Conservation (phyloP, 2,797 vertebrate genomes). For the Cercopithecus neglectus region DNA sequence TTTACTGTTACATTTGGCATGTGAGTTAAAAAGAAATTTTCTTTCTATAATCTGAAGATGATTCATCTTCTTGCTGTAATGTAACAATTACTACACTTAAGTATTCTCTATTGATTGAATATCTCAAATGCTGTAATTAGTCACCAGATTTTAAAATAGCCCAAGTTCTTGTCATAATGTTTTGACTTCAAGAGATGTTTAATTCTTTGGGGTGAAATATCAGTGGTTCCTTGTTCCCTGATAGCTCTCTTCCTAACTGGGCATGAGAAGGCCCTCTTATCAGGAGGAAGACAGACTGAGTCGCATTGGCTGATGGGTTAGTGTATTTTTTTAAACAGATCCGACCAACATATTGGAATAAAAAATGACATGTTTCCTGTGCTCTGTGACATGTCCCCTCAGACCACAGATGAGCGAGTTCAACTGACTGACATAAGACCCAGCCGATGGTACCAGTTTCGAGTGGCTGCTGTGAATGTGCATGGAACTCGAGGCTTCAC, state of each 20-base stretch:
- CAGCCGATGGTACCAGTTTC: conserved; percentile 98
- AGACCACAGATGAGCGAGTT: conserved; percentile 94
- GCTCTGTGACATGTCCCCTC: conserved; percentile 49
- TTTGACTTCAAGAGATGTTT: neutral
- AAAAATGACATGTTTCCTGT: neutral
- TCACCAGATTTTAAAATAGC: neutral
- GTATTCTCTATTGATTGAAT: too few species aligned
- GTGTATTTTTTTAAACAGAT: too few species aligned
- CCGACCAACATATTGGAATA: rapidly evolving
- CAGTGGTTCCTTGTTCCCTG: too few species aligned
- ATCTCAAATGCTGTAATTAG: neutral
- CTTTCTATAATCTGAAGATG: neutral
- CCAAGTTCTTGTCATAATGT: neutral
- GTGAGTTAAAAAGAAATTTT: neutral
- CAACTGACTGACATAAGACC: conserved; percentile 91
- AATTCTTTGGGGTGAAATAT: neutral
- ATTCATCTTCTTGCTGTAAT: neutral
- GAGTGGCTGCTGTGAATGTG: conserved; percentile 95
- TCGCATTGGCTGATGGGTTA: rapidly evolving
- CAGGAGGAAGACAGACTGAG: neutral
- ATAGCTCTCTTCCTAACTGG: neutral
- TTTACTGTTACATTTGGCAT: neutral
- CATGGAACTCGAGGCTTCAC: conserved; percentile 98
- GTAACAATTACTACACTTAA: neutral
- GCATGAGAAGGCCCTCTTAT: rapidly evolving